Evolutionary conservation across 35 echinoderm and acorn worm species (phyloP), one percentile per base, ranked within the genome.

Genomic region (Apostichopus californicus): DNA sequence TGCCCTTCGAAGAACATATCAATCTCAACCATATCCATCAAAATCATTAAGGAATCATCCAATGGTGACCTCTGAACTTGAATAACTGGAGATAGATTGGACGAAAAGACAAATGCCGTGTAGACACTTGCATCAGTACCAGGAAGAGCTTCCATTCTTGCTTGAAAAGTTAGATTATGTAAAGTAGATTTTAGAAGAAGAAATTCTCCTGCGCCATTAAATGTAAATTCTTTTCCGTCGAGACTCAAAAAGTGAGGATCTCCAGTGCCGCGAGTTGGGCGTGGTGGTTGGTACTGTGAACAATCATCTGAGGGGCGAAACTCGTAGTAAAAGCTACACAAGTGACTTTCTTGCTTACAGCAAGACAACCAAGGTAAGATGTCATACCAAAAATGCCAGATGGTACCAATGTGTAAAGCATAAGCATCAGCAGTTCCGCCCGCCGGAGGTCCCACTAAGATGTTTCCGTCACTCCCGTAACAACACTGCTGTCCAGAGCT

Each of bases 201-300:
- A 83, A 95, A 95, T 85, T 95, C 92, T 4, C 94, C 94, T 77
- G 92, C 94, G 46, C 91, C 94, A 77, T 95, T 95, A 54, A 95
- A 95, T 11, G 94, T 95, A 63, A 90, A 95, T 54, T 93, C 80
- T 13, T 90, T 89, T 24, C 80, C 65, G 65, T 95, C 94, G 20
- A 95, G 92, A 78, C 34, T 95, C 66, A 71, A 90, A 23, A 95
- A 24, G 66, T 95, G 94, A 13, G 94, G 94, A 86, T 95, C 94
- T 58, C 94, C 94, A 26, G 71, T 82, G 3, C 94, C 94, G 14
- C 77, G 25, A 20, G 91, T 86, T 60, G 91, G 77, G 54, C 18
- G 18, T 56, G 94, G 94, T 22, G 94, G 94, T 5, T 79, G 46
- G 57, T 95, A 95, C 1, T 56, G 56, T 54, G 58, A 54, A 59